Percentiles rank a stretch among this genome's conserved stretches.
Evolutionary conservation across 2,797 vertebrate genomes (phyloP).

Genomic region (Glossophaga mutica): DNA sequence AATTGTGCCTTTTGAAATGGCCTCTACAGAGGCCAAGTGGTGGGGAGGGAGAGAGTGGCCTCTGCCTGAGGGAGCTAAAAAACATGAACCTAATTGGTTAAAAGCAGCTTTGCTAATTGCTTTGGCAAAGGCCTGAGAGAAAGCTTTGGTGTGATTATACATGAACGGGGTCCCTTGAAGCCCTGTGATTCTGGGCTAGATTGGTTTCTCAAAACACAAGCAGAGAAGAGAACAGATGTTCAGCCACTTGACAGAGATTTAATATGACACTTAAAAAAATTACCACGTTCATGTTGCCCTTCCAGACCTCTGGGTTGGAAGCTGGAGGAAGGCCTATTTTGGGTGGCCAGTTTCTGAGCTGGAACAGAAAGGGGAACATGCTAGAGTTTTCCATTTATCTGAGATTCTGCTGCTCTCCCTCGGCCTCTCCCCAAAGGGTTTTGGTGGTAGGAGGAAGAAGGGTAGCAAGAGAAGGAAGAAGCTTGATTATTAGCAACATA

Average conservation of each 20-base stretch:
- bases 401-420: not conserved
- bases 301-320: constrained; percentile 33
- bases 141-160: constrained; percentile 71
- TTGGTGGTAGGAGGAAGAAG: not conserved
- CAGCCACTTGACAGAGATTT: constrained; percentile 61
- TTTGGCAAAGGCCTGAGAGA: constrained; percentile 68
- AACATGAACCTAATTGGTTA: constrained; percentile 75
- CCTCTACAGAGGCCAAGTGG: constrained; percentile 60
- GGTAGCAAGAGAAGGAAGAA: not conserved
- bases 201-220: constrained; percentile 43
- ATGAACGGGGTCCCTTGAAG: constrained; percentile 61
- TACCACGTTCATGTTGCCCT: not conserved
- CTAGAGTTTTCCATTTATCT: not conserved
- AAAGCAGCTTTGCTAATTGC: constrained; percentile 77
- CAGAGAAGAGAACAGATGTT: constrained; percentile 70
- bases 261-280: constrained; percentile 65
- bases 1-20: constrained; percentile 73
- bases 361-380: not conserved
- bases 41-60: constrained; percentile 30
- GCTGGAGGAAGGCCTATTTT: constrained; percentile 18
- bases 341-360: not conserved
- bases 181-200: constrained; percentile 56
- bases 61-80: constrained; percentile 60
- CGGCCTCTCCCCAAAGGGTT: not conserved
- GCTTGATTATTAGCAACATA: not conserved